phyloP scores from a whole-genome alignment of 2,888 invertebrate species.

The Scaptomyza polygonia region DNA sequence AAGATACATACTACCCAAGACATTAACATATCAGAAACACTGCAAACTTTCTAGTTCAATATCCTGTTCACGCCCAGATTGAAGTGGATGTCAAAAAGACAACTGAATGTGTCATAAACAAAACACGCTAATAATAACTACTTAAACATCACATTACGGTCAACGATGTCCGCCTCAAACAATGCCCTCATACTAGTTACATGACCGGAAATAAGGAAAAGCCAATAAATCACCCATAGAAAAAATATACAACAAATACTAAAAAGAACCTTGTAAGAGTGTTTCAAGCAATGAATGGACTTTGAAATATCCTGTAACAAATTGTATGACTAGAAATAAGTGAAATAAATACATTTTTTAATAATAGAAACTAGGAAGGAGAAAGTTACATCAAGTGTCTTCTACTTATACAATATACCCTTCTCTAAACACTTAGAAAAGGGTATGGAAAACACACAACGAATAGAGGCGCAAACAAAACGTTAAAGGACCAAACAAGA shows the following conservation, averaged over 20 bases:
- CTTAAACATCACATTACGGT: conserved; percentile 46
- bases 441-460: conserved; percentile 21
- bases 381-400: background rate
- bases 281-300: background rate
- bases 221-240: conserved; percentile 80
- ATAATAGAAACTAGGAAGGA: too few species aligned
- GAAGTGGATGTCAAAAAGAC: conserved; percentile 36
- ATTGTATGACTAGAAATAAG: too few species aligned
- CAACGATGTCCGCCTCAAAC: conserved; percentile 17
- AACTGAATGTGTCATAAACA: conserved; percentile 36
- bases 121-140: conserved; percentile 61
- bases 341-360: background rate
- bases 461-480: conserved; percentile 21
- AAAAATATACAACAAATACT: conserved; percentile 51
- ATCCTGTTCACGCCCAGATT: conserved; percentile 15
- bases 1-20: too few species aligned
- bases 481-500: conserved; percentile 42
- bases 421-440: background rate
- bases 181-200: conserved; percentile 18
- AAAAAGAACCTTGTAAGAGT: conserved; percentile 8
- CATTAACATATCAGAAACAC: conserved; percentile 8
- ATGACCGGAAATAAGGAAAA: conserved; percentile 80
- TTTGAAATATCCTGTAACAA: conserved; percentile 23
- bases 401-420: background rate
- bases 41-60: background rate